Conservation (phyloP, 2,888 invertebrate genomes). For the Chrysina gloriosa region DNA sequence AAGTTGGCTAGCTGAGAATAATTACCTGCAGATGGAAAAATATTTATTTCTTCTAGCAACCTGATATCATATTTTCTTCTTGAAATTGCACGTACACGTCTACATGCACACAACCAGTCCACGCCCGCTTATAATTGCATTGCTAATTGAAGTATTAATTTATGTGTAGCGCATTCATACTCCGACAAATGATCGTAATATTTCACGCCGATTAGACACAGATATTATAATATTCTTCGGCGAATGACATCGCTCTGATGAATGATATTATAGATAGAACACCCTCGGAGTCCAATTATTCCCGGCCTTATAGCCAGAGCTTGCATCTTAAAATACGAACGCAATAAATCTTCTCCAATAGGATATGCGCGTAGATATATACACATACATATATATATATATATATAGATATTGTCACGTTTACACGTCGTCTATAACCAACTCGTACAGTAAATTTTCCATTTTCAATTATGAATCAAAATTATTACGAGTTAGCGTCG, state of each 20-base stretch:
- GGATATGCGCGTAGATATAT: constrained; percentile 23
- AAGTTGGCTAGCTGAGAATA: no score
- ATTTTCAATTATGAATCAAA: constrained; percentile 43
- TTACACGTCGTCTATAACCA: constrained; percentile 39
- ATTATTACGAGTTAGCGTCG: constrained; percentile 38
- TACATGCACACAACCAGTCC: constrained; percentile 57
- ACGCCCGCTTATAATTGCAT: constrained; percentile 56
- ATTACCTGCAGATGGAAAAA: no score
- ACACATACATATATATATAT: background rate
- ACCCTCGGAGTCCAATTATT: constrained; percentile 55
- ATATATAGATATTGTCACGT: constrained; percentile 39
- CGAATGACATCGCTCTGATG: constrained; percentile 54
- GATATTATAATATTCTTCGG: constrained; percentile 51
- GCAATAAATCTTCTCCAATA: constrained; percentile 48
- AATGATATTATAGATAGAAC: constrained; percentile 57
- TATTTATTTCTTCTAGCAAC: no score
- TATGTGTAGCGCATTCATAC: constrained; percentile 58
- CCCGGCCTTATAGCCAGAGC: constrained; percentile 39
- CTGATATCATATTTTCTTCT: no score
- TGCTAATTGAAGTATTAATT: constrained; percentile 62
- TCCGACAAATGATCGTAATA: constrained; percentile 59
- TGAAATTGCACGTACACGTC: no score
- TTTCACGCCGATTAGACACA: constrained; percentile 57
- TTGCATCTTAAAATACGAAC: constrained; percentile 44
- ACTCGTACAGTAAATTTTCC: constrained; percentile 42